A percentile compares a stretch with the other conserved stretches of the same genome.
Conservation (phyloP, 2,888 invertebrate genomes). For the Agrypnus murinus region DNA sequence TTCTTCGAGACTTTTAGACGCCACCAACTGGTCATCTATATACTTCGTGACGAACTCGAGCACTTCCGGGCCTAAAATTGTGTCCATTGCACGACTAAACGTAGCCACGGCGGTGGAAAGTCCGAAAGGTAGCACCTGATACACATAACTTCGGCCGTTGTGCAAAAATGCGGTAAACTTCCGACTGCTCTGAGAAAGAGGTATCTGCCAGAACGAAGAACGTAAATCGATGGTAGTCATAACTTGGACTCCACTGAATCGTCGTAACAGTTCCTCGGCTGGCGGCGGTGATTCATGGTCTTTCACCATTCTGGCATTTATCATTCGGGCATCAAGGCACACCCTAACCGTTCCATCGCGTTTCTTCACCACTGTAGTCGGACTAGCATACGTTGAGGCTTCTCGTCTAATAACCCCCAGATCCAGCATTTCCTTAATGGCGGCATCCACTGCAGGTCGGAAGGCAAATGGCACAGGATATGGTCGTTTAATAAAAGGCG, state of each 20-base stretch:
- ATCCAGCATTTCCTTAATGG: background rate
- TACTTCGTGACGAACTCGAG: slow-evolving; percentile 25
- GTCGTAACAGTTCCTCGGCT: slow-evolving; percentile 48
- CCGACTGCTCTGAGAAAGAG: slow-evolving; percentile 28
- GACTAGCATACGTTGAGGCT: background rate
- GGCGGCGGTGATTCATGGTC: slow-evolving; percentile 41
- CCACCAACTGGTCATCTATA: slow-evolving; percentile 47
- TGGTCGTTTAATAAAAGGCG: background rate
- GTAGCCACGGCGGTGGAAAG: slow-evolving; percentile 27
- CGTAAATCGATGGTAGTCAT: slow-evolving; percentile 48
- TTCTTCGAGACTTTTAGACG: slow-evolving; percentile 32
- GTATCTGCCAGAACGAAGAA: slow-evolving; percentile 44
- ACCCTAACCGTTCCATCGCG: background rate
- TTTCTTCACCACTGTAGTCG: background rate
- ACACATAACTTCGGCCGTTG: slow-evolving; percentile 28
- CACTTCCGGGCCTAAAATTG: slow-evolving; percentile 38
- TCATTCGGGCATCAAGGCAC: slow-evolving; percentile 10
- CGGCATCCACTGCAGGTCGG: background rate
- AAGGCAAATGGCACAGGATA: slow-evolving; percentile 5
- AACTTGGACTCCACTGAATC: slow-evolving; percentile 37
- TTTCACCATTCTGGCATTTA: background rate
- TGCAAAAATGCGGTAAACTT: slow-evolving; percentile 33
- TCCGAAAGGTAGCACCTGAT: slow-evolving; percentile 22
- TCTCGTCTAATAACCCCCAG: background rate
- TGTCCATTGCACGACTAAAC: slow-evolving; percentile 37